Base-by-base conservation (phyloP, 1,140 invertebrate genomes). In the Euwallacea fornicatus region DNA sequence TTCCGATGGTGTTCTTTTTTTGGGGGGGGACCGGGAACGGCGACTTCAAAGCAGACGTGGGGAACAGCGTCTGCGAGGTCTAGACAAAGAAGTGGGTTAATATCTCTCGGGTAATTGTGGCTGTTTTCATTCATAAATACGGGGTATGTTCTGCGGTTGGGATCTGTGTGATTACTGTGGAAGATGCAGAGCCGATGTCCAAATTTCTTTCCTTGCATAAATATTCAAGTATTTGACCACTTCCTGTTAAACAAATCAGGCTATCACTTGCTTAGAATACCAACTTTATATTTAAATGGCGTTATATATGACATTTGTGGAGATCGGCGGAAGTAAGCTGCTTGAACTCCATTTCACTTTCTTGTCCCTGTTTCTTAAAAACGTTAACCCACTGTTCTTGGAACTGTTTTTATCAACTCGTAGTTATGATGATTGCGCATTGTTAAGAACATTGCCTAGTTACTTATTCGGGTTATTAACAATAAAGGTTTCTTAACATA, bases 71-170 rank as follows among this genome's bases (percentile, higher is more conserved):
- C 62, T 62, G 42, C 44, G 42, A 62, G 60, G 60, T 62, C 63
- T 66, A 66, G 65, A 66, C 65, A 66, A 66, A 66, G 65, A 66
- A 66, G 53, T 66, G 65, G 65, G 65, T 66, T 66, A 66, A 66
- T 66, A 42, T 66, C 54, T 43, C 53, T 16, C 58, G 53, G 65
- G 65, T 66, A 66, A 66, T 66, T 66, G 65, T 66, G 53, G 65
- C 33, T 11, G 65, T 58, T 66, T 66, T 58, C 65, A 66, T 66
- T 66, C 65, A 66, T 66, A 66, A 66, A 58, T 15, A 46, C 60
- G 42, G 60, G 42, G 60, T 62, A 62, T 13, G 43, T 62, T 46
- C 46, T 62, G 60, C 58, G 58, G 58, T 60, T n/a, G 41, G 7
- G 41, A 2, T 50, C 9, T 50, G 13, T 50, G 46, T 50, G 9